A percentile compares a stretch with the other conserved stretches of the same genome.
phyloP scores from a whole-genome alignment of 1,140 invertebrate species.

The Reticulitermes speratus region DNA sequence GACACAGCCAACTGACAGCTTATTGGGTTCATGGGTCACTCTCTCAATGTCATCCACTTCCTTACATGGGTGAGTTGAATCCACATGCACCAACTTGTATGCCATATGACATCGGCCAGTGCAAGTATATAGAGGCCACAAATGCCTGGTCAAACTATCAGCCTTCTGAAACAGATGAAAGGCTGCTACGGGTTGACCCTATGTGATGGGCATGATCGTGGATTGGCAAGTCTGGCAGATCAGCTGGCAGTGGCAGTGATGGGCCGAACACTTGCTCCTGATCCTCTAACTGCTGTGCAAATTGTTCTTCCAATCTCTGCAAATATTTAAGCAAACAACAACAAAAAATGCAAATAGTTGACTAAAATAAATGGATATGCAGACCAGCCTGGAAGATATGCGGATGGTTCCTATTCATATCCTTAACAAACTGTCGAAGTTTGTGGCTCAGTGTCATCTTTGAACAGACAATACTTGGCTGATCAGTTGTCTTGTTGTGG shows the following conservation, averaged over 20 bases:
- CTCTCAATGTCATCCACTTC: neutral
- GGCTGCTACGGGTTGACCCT: constrained; percentile 66
- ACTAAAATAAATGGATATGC: too few relatives aligned
- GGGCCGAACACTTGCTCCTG: constrained; percentile 75
- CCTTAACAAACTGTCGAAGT: too few relatives aligned
- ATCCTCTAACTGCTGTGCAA: constrained; percentile 76
- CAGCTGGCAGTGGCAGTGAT: constrained; percentile 58
- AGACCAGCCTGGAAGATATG: too few relatives aligned
- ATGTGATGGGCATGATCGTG: constrained; percentile 46
- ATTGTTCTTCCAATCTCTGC: constrained; percentile 84
- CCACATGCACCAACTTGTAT: neutral
- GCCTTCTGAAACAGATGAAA: constrained; percentile 65
- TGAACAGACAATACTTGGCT: too few relatives aligned
- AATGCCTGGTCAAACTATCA: constrained; percentile 38
- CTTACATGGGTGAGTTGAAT: neutral
- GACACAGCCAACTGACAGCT: too few relatives aligned
- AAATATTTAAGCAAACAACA: constrained; percentile 38
- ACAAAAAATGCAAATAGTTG: neutral
- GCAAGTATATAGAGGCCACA: neutral
- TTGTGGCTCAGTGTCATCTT: too few relatives aligned
- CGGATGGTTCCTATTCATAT: too few relatives aligned
- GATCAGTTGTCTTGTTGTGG: too few relatives aligned
- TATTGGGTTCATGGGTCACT: neutral
- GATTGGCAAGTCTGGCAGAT: constrained; percentile 55
- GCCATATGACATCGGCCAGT: neutral